Evolutionary conservation across 2,888 invertebrate species (phyloP), one percentile per base, ranked within the genome.

Genomic region (Monopis laevigella): DNA sequence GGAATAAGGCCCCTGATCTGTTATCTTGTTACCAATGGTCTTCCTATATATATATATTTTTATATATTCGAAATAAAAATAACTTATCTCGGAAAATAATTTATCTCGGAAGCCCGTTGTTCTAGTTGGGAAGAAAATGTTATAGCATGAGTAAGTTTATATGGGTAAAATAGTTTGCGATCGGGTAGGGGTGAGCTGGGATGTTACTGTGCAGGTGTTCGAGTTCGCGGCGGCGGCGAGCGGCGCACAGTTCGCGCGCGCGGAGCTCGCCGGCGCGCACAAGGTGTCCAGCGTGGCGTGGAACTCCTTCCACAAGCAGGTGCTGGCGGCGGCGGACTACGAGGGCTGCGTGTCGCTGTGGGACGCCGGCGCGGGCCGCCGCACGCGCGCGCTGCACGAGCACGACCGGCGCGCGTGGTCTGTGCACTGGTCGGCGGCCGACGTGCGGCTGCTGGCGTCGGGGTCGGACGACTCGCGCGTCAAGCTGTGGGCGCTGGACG

Each of bases 341-440:
- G 96, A 96, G 69, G 96, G 96, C 16, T 92, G 91, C 0, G 95
- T 97, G 1, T 90, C 90, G 2, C 87, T 97, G 42, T 97, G 96
- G 96, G 96, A 97, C 75, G 93, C 92, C 1, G 82, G 83, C 26
- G 90, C 90, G 1, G 90, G 89, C 10, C 86, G 88, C 53, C 81
- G 88, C 44, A 88, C 88, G 2, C 85, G 90, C 56, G 86, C 87
- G 4, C 55, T 75, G 40, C 61, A 51, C 66, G 96, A 96, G 65
- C 97, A 97, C 72, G 95, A 96, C 70, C 96, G 96, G 65, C 83
- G 96, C 32, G 94, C 94, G 65, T 97, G 97, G 96, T 93, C 93
- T 51, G 96, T 97, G 26, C 95, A 96, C 75, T 97, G 96, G 72
- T 96, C 94, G 69, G 87, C 90, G 51, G 89, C 93, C 17, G 96